Evolutionary conservation across 2,113 vertebrate species (phyloP).

Genomic region (Lynx canadensis): DNA sequence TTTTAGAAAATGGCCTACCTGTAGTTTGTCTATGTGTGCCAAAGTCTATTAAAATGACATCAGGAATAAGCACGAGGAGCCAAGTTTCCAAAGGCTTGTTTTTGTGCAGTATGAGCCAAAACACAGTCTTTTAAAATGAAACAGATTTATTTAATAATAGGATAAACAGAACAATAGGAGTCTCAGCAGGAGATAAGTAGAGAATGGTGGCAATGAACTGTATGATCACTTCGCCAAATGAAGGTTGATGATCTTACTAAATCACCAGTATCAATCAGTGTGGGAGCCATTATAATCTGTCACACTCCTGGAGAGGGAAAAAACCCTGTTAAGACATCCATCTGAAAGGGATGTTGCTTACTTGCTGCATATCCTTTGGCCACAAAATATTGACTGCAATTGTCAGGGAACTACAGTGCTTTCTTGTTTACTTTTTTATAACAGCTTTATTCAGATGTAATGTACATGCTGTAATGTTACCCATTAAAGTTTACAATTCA

Average conservation of each 20-base stretch:
- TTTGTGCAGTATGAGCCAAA: conserved; percentile 26
- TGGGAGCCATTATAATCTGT: background rate
- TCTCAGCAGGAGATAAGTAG: conserved; percentile 52
- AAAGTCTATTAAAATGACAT: conserved; percentile 64
- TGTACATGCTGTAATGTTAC: background rate
- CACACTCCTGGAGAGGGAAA: background rate
- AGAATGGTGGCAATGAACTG: conserved; percentile 59
- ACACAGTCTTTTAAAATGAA: conserved; percentile 63
- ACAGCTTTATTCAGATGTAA: background rate
- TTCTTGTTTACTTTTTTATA: background rate
- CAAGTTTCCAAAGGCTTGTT: conserved; percentile 62
- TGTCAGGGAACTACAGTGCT: background rate
- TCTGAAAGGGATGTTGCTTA: background rate
- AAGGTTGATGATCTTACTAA: background rate
- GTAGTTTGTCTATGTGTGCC: conserved; percentile 29
- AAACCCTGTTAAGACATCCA: background rate
- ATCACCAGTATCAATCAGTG: conserved; percentile 49
- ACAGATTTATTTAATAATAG: conserved; percentile 74
- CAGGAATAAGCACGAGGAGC: conserved; percentile 23
- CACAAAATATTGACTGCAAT: background rate
- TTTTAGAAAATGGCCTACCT: conserved; percentile 57
- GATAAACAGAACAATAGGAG: conserved; percentile 65
- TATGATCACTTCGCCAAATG: background rate
- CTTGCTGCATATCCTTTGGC: background rate
- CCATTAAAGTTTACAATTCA: background rate